These are phyloP conservation scores for Diabrotica undecimpunctata DNA, from an alignment of 1,140 invertebrate genomes.

Conservation along the genomic window DNA sequence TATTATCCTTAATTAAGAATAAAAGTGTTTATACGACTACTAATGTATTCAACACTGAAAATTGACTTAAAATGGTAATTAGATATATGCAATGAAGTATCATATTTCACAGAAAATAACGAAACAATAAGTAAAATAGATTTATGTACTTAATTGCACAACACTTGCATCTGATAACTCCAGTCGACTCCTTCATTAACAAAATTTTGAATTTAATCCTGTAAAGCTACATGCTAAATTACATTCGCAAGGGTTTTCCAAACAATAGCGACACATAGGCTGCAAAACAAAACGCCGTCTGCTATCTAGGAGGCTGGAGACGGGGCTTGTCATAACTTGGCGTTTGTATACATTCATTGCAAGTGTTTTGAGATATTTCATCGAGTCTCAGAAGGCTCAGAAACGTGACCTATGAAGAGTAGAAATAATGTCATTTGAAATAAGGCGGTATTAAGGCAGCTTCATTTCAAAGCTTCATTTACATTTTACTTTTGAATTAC, in stretches of 20 bases:
- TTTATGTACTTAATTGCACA: no score
- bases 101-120: no score
- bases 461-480: not conserved
- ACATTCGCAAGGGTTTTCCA: not conserved
- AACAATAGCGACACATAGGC: not conserved
- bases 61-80: no score
- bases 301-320: not conserved
- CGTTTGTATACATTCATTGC: slow-evolving; percentile 2
- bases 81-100: no score
- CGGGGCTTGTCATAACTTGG: not conserved
- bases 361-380: slow-evolving; percentile 3
- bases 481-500: not conserved
- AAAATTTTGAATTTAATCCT: not conserved
- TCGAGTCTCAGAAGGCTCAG: not conserved
- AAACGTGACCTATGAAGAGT: not conserved
- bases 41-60: no score
- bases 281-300: not conserved
- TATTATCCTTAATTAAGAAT: no score
- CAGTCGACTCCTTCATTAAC: no score
- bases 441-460: not conserved
- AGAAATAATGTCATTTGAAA: not conserved
- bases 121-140: no score
- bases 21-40: no score
- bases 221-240: not conserved
- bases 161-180: no score